Base-by-base conservation (phyloP, 2,113 vertebrate genomes). In the Pipra filicauda region DNA sequence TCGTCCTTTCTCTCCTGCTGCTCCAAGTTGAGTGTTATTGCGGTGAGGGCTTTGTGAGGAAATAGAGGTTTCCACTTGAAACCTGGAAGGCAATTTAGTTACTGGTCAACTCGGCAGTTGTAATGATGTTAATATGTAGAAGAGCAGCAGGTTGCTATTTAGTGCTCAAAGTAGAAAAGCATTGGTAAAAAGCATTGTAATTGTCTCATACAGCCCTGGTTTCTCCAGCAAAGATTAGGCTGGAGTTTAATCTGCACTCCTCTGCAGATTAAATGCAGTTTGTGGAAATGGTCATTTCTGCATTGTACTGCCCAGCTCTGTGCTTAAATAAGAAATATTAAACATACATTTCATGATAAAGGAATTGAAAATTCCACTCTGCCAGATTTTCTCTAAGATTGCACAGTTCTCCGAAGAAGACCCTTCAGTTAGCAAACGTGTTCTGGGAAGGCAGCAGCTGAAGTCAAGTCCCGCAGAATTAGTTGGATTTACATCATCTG, bases 141-240 rank as follows among this genome's bases (percentile, higher is more conserved):
- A 61, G 61, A 64, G 39, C 20, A 57, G 33, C 3, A 3, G 70
- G 15, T n/a, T 81, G 35, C 44, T 62, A 3, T 26, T 67, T 52
- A 30, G 10, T 22, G 10, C 48, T 84, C 2, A 0, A 39, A 84
- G 23, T 55, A 74, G 33, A 51, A 62, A 20, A 73, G 18, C 7
- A 0, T 33, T n/a, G 9, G 51, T 52, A 28, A 48, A 58, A 31
- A 70, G 18, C 8, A 0, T 51, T n/a, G 9, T 76, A 28, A 35
- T 24, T 71, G 22, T 35, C 35, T 79, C 1, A 0, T 7, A 11
- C 6, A 22, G 43, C 20, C 55, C 19, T 72, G 41, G n/a, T 44
- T 69, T 73, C 23, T 67, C 8, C 23, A 39, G n/a, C 51, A 58
- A 41, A 59, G 28, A 11, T 69, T 6, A 76, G 54, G 12, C 44